These are phyloP conservation scores for Vireo griseus DNA, from an alignment of 2,797 vertebrate genomes.

Conservation along the genomic window DNA sequence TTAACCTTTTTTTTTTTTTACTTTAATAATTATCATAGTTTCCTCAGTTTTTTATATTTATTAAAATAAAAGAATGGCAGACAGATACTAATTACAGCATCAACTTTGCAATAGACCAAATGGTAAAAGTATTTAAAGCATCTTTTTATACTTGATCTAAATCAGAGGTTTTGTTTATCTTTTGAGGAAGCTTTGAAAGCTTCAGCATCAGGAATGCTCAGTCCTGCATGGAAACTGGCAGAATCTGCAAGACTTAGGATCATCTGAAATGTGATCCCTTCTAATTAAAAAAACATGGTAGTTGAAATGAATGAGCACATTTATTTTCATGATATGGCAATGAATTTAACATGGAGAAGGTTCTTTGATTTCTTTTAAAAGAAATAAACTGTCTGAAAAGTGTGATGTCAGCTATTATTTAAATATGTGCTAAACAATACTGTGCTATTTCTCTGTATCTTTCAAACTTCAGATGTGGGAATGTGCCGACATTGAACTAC, in stretches of 20 bases:
- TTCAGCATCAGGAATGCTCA: not conserved
- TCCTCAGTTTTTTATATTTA: not conserved
- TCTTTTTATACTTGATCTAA: not conserved
- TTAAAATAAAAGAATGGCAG: not conserved
- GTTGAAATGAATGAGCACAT: not conserved
- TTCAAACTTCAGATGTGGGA: not conserved
- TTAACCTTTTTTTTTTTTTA: not conserved
- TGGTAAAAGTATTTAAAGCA: not conserved
- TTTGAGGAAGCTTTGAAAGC: not conserved
- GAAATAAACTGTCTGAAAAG: not conserved
- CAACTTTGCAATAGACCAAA: not conserved
- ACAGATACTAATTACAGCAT: rapidly evolving
- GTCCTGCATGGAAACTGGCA: not conserved
- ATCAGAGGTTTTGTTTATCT: not conserved
- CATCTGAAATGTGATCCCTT: not conserved
- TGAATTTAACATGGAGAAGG: not conserved
- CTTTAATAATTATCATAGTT: not conserved
- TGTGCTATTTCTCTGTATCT: not conserved
- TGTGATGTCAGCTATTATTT: not conserved
- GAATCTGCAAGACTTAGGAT: not conserved
- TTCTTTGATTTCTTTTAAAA: not conserved
- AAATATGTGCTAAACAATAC: not conserved
- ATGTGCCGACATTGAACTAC: not conserved
- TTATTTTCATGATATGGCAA: not conserved
- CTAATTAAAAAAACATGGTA: not conserved